phyloP scores from a whole-genome alignment of 2,888 invertebrate genomes.

The Agonopterix heracliana region DNA sequence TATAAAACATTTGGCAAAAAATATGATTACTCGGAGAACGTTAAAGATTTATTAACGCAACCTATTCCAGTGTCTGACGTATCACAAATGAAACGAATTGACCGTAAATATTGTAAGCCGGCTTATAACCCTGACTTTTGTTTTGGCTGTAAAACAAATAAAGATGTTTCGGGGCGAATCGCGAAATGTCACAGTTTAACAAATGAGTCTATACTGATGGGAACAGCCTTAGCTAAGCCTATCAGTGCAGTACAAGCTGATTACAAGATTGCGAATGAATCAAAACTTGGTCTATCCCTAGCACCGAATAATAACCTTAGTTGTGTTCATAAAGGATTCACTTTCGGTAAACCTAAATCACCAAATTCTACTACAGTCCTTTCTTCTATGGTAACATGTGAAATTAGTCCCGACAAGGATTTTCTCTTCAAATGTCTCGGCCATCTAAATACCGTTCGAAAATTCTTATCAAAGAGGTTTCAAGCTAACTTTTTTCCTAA shows the following conservation, averaged over 20 bases:
- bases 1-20: slow-evolving; percentile 52
- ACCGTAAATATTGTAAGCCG: slow-evolving; percentile 23
- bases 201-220: not conserved
- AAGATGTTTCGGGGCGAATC: not conserved
- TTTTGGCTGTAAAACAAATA: not conserved
- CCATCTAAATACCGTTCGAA: slow-evolving; percentile 42
- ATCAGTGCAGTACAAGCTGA: slow-evolving; percentile 40
- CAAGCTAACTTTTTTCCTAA: slow-evolving; percentile 20
- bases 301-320: slow-evolving; percentile 53
- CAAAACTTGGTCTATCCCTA: slow-evolving; percentile 35
- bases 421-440: slow-evolving; percentile 46
- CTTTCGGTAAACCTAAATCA: slow-evolving; percentile 52
- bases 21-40: slow-evolving; percentile 47
- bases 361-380: slow-evolving; percentile 39
- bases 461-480: slow-evolving; percentile 24
- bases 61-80: slow-evolving; percentile 19
- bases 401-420: slow-evolving; percentile 32
- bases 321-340: slow-evolving; percentile 44
- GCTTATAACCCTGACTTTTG: not conserved
- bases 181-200: not conserved
- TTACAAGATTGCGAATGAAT: slow-evolving; percentile 23
- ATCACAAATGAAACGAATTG: slow-evolving; percentile 14
- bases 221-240: not conserved
- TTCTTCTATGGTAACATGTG: slow-evolving; percentile 28
- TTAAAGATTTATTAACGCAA: slow-evolving; percentile 20